Conservation (phyloP, 2,888 invertebrate species). For the Caenorhabditis virilis region DNA sequence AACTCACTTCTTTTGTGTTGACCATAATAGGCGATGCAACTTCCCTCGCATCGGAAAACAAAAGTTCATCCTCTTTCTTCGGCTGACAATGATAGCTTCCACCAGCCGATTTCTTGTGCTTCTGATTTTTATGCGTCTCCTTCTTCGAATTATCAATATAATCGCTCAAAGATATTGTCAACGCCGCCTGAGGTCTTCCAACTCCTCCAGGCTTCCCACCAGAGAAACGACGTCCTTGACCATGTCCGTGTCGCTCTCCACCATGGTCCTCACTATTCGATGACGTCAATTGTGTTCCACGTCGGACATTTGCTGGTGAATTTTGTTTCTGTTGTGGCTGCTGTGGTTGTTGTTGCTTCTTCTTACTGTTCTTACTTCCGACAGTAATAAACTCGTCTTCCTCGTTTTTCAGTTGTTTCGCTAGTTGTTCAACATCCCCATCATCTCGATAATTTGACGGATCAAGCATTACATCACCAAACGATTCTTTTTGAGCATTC, state of each 20-base stretch:
- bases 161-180: constrained; percentile 18
- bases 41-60: too few species aligned
- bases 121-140: constrained; percentile 22
- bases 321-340: too few species aligned
- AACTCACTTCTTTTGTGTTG: background rate
- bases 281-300: background rate
- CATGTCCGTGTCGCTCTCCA: too few species aligned
- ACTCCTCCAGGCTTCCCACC: constrained; percentile 1
- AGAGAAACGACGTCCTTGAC: background rate
- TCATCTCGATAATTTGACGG: constrained; percentile 38
- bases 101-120: constrained; percentile 2
- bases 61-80: background rate
- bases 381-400: constrained; percentile 43
- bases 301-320: background rate
- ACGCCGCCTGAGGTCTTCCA: constrained; percentile 3
- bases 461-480: constrained; percentile 34
- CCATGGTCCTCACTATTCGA: background rate
- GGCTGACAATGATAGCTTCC: background rate
- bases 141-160: constrained; percentile 21
- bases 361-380: constrained; percentile 34
- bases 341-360: constrained; percentile 10
- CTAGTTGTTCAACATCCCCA: constrained; percentile 27
- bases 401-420: constrained; percentile 20
- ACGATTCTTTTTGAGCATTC: constrained; percentile 5
- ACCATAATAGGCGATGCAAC: background rate